Evolutionary conservation across 1,140 invertebrate genomes (phyloP).

Genomic region (Caenorhabditis inopinata): DNA sequence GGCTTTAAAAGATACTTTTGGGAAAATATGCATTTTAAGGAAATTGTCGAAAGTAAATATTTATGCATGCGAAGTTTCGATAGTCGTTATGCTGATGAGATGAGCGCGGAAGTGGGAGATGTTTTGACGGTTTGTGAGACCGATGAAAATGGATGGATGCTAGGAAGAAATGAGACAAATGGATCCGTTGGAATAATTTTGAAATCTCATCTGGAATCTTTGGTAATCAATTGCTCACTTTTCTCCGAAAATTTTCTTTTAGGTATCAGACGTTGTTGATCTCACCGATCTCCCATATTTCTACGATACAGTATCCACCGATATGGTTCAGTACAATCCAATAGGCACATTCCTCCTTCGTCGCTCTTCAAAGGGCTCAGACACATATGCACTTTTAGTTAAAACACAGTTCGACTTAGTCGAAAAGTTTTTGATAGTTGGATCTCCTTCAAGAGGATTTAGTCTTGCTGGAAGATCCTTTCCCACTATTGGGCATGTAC

Average conservation of each 20-base stretch:
- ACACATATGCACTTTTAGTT: neutral
- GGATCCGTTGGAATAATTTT: conserved; percentile 1
- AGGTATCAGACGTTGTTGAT: neutral
- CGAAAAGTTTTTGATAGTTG: conserved; percentile 6
- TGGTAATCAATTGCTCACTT: neutral
- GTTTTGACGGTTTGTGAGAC: neutral
- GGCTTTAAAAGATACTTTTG: too few relatives aligned
- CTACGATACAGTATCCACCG: conserved; percentile 8
- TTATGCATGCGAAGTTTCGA: neutral
- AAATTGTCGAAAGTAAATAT: neutral
- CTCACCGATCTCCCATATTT: neutral
- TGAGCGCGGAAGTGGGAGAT: neutral
- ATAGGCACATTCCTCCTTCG: neutral
- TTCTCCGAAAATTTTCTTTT: neutral
- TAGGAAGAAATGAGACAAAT: conserved; percentile 8
- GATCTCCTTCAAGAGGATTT: neutral
- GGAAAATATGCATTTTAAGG: neutral
- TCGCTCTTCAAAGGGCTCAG: neutral
- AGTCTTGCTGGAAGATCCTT: neutral
- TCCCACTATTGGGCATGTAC: neutral
- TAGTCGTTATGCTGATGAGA: neutral
- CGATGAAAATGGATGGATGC: neutral
- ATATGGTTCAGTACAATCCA: neutral
- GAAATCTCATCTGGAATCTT: neutral
- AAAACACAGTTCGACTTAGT: conserved; percentile 15